phyloP scores from a whole-genome alignment of 2,797 vertebrate genomes.

The Lerista edwardsae region DNA sequence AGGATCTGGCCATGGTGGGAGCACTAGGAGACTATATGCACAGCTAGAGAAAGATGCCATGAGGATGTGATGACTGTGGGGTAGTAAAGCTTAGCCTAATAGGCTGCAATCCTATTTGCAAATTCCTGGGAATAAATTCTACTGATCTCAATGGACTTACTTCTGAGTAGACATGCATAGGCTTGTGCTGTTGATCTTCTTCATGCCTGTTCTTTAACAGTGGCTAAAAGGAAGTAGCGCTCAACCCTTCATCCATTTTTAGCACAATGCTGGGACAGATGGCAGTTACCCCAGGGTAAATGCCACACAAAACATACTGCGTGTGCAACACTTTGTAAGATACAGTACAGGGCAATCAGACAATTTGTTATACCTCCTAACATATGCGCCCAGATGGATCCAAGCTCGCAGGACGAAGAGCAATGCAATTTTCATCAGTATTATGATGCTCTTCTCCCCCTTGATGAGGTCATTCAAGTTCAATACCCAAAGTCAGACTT shows the following conservation, averaged over 20 bases:
- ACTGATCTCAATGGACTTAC: no score
- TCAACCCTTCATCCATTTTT: neutral
- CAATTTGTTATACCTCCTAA: slow-evolving; percentile 14
- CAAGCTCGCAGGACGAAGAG: neutral
- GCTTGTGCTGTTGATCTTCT: neutral
- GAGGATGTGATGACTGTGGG: no score
- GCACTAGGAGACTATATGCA: neutral
- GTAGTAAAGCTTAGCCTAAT: neutral
- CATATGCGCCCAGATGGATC: slow-evolving; percentile 13
- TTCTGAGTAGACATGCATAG: no score
- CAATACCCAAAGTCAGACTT: neutral
- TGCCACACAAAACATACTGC: slow-evolving; percentile 14
- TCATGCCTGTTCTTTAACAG: neutral
- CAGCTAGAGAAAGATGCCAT: neutral
- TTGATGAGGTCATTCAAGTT: neutral
- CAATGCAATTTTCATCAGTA: neutral
- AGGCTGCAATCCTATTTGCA: no score
- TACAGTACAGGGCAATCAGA: slow-evolving; percentile 9
- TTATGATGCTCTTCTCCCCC: neutral
- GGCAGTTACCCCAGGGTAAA: slow-evolving; percentile 12
- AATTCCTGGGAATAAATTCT: no score
- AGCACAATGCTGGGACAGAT: slow-evolving; percentile 2
- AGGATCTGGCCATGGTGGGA: neutral
- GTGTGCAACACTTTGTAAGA: slow-evolving; percentile 9
- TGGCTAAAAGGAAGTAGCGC: neutral